A percentile compares a stretch with the other conserved stretches of the same genome.
Evolutionary conservation across 2,113 vertebrate species (phyloP).

Genomic region (Macaca fascicularis): DNA sequence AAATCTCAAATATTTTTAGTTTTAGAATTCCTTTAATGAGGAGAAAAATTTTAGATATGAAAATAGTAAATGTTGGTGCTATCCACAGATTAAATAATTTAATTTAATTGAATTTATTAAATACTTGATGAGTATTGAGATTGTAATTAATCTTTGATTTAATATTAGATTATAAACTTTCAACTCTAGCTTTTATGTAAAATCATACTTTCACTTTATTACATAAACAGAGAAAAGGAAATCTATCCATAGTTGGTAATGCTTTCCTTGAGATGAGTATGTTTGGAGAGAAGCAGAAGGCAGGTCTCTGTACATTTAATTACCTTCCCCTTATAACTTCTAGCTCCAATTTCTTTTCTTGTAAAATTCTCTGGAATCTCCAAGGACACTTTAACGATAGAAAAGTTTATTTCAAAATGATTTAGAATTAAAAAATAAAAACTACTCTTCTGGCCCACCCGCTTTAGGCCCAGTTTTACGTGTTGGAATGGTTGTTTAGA

Average conservation of each 20-base stretch:
- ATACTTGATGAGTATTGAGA: no score
- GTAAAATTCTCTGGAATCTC: background rate
- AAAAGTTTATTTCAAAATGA: background rate
- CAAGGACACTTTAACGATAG: background rate
- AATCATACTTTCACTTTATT: background rate
- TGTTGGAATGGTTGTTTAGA: background rate
- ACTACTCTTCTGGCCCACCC: background rate
- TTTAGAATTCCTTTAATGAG: constrained; percentile 15
- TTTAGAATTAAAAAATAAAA: background rate
- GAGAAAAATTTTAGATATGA: background rate
- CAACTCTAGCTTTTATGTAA: background rate
- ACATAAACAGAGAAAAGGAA: background rate
- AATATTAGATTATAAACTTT: background rate
- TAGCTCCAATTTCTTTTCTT: background rate
- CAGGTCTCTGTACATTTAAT: background rate
- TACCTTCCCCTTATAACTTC: background rate
- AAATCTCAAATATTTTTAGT: background rate
- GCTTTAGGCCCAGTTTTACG: background rate
- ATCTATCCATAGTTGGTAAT: background rate
- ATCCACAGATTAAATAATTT: background rate
- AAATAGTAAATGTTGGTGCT: background rate
- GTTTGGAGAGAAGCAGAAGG: background rate
- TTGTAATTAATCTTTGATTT: background rate
- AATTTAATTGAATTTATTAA: background rate
- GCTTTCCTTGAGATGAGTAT: background rate